Evolutionary conservation across 2,113 vertebrate genomes (phyloP).

Genomic region (Ammospiza caudacuta): DNA sequence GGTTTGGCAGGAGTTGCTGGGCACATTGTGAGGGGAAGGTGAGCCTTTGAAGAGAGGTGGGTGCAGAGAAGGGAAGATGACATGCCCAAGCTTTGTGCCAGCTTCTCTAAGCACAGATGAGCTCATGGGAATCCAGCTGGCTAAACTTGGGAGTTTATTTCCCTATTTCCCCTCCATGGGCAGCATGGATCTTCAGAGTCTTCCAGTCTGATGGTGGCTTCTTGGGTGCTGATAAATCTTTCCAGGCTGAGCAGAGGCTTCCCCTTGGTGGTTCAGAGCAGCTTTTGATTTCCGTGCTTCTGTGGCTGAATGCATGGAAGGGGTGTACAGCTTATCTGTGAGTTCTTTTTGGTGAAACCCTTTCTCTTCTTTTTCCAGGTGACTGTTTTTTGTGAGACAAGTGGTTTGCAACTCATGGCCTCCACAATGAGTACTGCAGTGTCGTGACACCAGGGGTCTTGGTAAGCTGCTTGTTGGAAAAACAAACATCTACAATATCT

Average conservation of each 20-base stretch:
- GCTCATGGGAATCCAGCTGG: background rate
- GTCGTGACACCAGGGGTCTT: conserved; percentile 80
- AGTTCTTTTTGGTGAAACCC: background rate
- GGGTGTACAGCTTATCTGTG: background rate
- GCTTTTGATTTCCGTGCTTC: background rate
- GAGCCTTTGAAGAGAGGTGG: conserved; percentile 17
- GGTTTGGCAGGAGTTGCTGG: background rate
- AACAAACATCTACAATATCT: background rate
- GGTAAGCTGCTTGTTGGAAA: conserved; percentile 67
- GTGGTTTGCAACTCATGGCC: conserved; percentile 46
- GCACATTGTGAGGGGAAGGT: background rate
- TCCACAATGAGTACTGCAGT: conserved; percentile 76
- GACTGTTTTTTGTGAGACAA: conserved; percentile 58
- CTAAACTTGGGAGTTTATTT: background rate
- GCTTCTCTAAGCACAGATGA: background rate
- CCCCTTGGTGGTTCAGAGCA: background rate
- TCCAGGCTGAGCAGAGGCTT: background rate
- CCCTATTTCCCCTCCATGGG: background rate
- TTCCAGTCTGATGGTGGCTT: background rate
- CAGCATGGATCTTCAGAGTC: background rate
- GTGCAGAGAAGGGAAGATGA: background rate
- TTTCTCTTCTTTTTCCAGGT: conserved; percentile 56
- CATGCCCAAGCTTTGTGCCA: background rate
- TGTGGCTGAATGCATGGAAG: background rate
- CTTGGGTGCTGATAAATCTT: background rate